Conservation (phyloP, 2,888 invertebrate species). For the Xestobium rufovillosum region DNA sequence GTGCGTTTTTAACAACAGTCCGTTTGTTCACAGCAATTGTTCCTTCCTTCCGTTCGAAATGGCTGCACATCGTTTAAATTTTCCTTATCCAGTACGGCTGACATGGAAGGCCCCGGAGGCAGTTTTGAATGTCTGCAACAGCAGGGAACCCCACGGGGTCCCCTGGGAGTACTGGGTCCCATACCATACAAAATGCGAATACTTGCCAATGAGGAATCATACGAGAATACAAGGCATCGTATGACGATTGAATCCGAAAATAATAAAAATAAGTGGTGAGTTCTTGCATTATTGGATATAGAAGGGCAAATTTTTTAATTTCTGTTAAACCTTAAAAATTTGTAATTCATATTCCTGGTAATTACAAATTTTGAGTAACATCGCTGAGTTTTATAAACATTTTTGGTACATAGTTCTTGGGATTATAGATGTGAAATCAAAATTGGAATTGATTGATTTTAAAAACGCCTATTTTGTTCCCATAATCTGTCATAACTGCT, state of each 20-base stretch:
- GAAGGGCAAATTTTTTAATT: too few species aligned
- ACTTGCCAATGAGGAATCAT: slow-evolving; percentile 92
- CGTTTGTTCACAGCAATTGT: slow-evolving; percentile 75
- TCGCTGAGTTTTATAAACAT: too few species aligned
- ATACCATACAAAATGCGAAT: slow-evolving; percentile 84
- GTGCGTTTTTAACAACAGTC: too few species aligned
- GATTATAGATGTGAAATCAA: too few species aligned
- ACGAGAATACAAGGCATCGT: slow-evolving; percentile 83
- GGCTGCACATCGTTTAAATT: slow-evolving; percentile 62
- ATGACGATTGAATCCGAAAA: slow-evolving; percentile 89
- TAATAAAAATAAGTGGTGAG: slow-evolving; percentile 86
- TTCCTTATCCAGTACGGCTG: slow-evolving; percentile 69
- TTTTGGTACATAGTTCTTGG: too few species aligned
- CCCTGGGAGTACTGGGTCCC: slow-evolving; percentile 76
- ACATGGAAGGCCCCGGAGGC: slow-evolving; percentile 77
- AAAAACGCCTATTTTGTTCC: too few species aligned
- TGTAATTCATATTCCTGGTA: too few species aligned
- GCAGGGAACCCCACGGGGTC: slow-evolving; percentile 45
- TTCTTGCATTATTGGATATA: slow-evolving; percentile 4
- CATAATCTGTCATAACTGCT: too few species aligned
- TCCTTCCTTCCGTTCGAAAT: slow-evolving; percentile 59
- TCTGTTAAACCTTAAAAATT: too few species aligned
- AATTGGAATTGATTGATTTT: too few species aligned
- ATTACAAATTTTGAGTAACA: too few species aligned
- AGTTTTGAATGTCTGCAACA: slow-evolving; percentile 87